Percentiles rank a stretch among this genome's conserved stretches.
These are phyloP conservation scores for Stenichneumon culpator DNA, from an alignment of 2,888 invertebrate species.

Conservation along the genomic window DNA sequence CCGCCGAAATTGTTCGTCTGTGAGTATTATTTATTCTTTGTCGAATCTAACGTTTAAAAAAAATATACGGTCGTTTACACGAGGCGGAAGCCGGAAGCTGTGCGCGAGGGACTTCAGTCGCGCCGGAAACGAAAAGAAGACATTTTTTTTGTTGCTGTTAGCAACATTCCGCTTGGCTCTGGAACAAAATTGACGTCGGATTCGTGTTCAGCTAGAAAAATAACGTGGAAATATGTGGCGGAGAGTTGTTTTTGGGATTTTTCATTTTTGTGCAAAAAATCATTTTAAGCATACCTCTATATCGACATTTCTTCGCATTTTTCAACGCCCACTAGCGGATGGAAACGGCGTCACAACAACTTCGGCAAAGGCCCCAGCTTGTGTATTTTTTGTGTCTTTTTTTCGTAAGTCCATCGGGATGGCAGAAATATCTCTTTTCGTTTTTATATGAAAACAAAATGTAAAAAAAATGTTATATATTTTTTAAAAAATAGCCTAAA, in stretches of 20 bases:
- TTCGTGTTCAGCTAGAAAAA: neutral
- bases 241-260: neutral
- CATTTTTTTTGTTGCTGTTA: neutral
- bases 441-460: too few relatives aligned
- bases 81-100: neutral
- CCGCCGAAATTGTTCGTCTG: constrained; percentile 87
- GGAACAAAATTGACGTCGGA: neutral
- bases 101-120: neutral
- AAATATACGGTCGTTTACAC: neutral
- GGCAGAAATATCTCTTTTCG: neutral
- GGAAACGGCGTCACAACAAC: too few relatives aligned
- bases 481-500: too few relatives aligned
- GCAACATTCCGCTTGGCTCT: neutral
- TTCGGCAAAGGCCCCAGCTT: too few relatives aligned
- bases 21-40: constrained; percentile 81
- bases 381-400: too few relatives aligned
- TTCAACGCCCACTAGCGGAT: too few relatives aligned
- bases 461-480: too few relatives aligned
- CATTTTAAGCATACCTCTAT: neutral
- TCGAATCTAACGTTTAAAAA: neutral
- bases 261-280: neutral
- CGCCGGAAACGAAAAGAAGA: neutral
- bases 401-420: too few relatives aligned
- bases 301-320: neutral
- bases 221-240: neutral